These are phyloP conservation scores for Dolichoris vasculosae DNA, from an alignment of 1,140 invertebrate species.

Conservation along the genomic window DNA sequence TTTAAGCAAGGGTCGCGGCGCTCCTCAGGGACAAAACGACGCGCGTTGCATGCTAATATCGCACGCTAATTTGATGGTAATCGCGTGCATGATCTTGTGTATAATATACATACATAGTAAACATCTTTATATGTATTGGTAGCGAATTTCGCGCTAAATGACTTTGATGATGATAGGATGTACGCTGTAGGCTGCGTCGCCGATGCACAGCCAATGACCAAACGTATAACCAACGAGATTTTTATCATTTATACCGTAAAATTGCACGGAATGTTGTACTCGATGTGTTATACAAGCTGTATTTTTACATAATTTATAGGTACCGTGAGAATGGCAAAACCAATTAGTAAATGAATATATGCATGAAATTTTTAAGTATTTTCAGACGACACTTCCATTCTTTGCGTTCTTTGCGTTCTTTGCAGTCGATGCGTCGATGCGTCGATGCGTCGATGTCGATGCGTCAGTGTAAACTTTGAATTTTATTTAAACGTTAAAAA, in stretches of 20 bases:
- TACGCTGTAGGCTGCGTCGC: neutral
- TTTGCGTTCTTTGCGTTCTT: neutral
- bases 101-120: conserved; percentile 11
- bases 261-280: conserved; percentile 29
- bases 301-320: conserved; percentile 40
- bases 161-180: conserved; percentile 43
- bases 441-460: no score
- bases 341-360: conserved; percentile 32
- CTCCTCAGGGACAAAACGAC: conserved; percentile 35
- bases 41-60: conserved; percentile 38
- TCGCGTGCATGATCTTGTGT: neutral
- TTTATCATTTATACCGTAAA: conserved; percentile 40
- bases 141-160: conserved; percentile 37
- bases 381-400: neutral
- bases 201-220: conserved; percentile 11
- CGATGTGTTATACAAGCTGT: neutral
- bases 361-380: conserved; percentile 8
- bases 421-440: no score
- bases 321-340: conserved; percentile 12
- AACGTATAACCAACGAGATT: conserved; percentile 16
- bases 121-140: neutral
- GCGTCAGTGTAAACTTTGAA: neutral
- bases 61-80: conserved; percentile 45
- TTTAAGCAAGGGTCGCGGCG: conserved; percentile 23
- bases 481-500: neutral